Evolutionary conservation across 1,140 invertebrate genomes (phyloP), one percentile per base, ranked within the genome.

Genomic region (Drosophila kepulauana): DNA sequence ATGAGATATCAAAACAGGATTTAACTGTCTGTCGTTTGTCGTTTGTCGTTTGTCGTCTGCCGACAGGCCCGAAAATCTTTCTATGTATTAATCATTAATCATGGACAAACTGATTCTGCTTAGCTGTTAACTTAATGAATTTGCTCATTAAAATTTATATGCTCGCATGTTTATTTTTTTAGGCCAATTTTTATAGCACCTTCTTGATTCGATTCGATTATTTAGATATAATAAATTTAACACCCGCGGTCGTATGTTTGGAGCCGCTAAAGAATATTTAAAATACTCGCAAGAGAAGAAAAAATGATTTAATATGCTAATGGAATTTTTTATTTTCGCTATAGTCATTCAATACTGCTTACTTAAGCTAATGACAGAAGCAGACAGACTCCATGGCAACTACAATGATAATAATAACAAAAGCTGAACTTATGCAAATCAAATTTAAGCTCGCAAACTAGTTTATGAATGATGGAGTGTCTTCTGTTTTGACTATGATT

Each of bases 1-100:
- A 56, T 75, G 16, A 85, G 67, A 81, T 75, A 74, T 71, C 56
- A 56, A 86, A 86, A 78, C 78, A 76, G 82, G 82, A 81, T 86
- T 86, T 75, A 72, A 59, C 59, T 41, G 69, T 74, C 58, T 49
- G 46, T 51, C 25, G 46, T 51, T 13, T 49, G 48, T 15, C 25
- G 46, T 51, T 13, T 49, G 48, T 15, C 10, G 16, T 59, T 41
- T 15, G 38, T 25, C 20, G 20, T 25, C 20, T 25, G 20, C 20
- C 20, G 20, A 25, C 20, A 25, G 20, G 20, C 49, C 57, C 49
- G 45, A 25, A 54, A 35, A 51, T 57, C 41, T 33, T 25, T 38
- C 30, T 15, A 11, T 49, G 20, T 33, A n/a, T 46, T 41, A n/a
- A 56, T 54, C 68, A 28, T 45, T 15, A 48, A 25, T 43, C 41